These are phyloP conservation scores for Griposia aprilina DNA, from an alignment of 2,888 invertebrate species.

Conservation along the genomic window DNA sequence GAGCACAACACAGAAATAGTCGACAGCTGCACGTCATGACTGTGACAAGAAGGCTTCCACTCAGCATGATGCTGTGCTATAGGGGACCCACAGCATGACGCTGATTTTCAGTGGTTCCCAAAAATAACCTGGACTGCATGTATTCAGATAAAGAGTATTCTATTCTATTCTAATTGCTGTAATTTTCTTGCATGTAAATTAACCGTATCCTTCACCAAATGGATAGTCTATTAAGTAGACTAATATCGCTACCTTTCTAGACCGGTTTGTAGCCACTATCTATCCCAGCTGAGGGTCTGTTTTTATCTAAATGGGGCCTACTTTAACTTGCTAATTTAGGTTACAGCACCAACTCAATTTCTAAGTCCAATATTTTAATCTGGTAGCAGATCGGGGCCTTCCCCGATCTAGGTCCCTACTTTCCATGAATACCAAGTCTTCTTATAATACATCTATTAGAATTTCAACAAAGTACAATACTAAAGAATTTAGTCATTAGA, in stretches of 20 bases:
- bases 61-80: too few relatives aligned
- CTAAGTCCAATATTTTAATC: not conserved
- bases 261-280: not conserved
- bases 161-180: not conserved
- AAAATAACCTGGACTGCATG: too few relatives aligned
- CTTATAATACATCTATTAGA: not conserved
- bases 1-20: too few relatives aligned
- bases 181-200: not conserved
- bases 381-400: not conserved
- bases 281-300: not conserved
- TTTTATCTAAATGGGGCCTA: constrained; percentile 5
- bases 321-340: constrained; percentile 29
- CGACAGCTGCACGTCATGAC: too few relatives aligned
- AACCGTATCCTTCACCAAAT: not conserved
- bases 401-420: not conserved
- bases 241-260: not conserved
- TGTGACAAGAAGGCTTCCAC: too few relatives aligned
- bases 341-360: constrained; percentile 12
- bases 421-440: not conserved
- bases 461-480: not conserved
- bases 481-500: constrained; percentile 20
- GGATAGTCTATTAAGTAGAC: not conserved
- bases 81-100: too few relatives aligned
- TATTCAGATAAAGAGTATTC: too few relatives aligned
- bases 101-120: too few relatives aligned